Base-by-base conservation (phyloP, 2,888 invertebrate species). In the Nebria brevicollis region DNA sequence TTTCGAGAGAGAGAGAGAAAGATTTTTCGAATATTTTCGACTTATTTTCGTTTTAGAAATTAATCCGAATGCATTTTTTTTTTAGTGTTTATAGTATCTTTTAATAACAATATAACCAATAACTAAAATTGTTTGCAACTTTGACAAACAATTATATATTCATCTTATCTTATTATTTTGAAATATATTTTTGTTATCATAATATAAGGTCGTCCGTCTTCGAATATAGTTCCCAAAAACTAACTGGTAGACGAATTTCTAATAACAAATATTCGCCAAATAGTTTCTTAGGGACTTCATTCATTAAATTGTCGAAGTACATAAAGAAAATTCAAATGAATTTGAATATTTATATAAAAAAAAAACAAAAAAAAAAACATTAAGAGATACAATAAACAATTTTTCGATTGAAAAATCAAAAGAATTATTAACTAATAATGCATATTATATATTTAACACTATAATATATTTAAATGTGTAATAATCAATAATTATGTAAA, bases 401-500 rank as follows among this genome's bases (percentile, higher is more conserved):
- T 54, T 11, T 11, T 54, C 34, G 34, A 34, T 34, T 34, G 34
- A 54, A 54, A 54, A 54, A 54, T 54, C 11, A 54, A 54, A 54
- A 11, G 54, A 54, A 54, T 54, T 54, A 54, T 54, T 11, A 54
- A 54, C 54, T 54, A 54, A 54, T 54, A 54, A 11, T 79, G 74
- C 74, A 74, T 74, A 68, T 68, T 11, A 79, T 79, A 79, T 79
- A 79, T 79, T 79, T 79, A 79, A 79, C 75, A 75, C 79, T 79
- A 79, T 79, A 54, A 54, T 54, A 79, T 79, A 79, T 75, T 73
- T 79, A 74, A 79, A 79, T 79, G 79, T 79, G 75, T 79, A 79
- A 79, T 79, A 54, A 54, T 13, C 79, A 54, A 54, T 54, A 54
- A 66, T 42, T 79, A 79, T 77, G 25, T 79, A 79, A 75, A 66